Base-by-base conservation (phyloP, 2,113 vertebrate genomes). In the Trachemys scripta region DNA sequence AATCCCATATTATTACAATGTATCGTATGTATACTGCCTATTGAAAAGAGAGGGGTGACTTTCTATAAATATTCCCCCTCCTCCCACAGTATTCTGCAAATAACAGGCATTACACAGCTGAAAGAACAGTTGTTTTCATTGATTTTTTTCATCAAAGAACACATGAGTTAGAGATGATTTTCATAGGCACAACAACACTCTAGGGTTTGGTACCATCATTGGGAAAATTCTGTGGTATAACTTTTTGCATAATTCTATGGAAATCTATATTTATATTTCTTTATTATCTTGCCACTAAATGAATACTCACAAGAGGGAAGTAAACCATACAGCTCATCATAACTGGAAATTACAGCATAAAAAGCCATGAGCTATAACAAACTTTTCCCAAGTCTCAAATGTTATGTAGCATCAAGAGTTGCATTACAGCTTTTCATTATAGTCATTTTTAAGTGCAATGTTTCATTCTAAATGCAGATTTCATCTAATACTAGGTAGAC, bases 221-320 rank as follows among this genome's bases (percentile, higher is more conserved):
- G 47, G 53, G 53, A 88, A n/a, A 91, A 31, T 50, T 2, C 42
- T 80, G 69, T 81, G 72, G 11, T 12, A 16, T 25, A 78, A 75
- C 6, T 84, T 85, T 85, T 31, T 75, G 24, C 20, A 35, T 54
- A 83, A 81, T 82, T 84, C 81, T 2, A 4, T 4, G 86, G 51
- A 75, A 38, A 75, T 75, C 35, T 38, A 38, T 75, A 75, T 75
- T 75, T 75, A 20, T 82, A 54, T 80, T 92, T 88, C 47, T 86
- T 90, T 87, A 80, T 82, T 90, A 90, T 35, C 20, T 90, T 84
- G 25, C 80, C 79, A 87, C 82, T 84, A 95, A 89, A 96, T 57
- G 20, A 95, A 82, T 19, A 24, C 7, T n/a, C 10, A 53, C 86
- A 56, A 79, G 62, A 19, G 49, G 78, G 72, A 93, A 93, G 92